These are phyloP conservation scores for Drosophila antonietae DNA, from an alignment of 2,888 invertebrate species.

Conservation along the genomic window DNA sequence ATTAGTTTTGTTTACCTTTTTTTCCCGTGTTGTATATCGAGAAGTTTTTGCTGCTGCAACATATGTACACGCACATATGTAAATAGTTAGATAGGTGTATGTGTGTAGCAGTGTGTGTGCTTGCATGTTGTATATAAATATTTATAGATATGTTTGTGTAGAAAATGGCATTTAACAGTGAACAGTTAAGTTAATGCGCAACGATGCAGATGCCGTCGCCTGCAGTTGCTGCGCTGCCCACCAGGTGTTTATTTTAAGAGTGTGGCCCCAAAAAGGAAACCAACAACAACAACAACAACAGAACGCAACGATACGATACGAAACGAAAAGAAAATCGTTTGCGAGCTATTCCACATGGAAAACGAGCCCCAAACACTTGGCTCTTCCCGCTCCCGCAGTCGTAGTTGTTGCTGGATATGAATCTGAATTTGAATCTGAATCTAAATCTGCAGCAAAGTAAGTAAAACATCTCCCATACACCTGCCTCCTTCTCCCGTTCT, in stretches of 20 bases:
- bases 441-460: slow-evolving; percentile 83
- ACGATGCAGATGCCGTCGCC: slow-evolving; percentile 53
- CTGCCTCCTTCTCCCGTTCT: not conserved
- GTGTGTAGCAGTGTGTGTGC: not conserved
- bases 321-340: slow-evolving; percentile 24
- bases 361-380: slow-evolving; percentile 50
- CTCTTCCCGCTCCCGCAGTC: slow-evolving; percentile 47
- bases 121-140: slow-evolving; percentile 7
- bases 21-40: slow-evolving; percentile 48
- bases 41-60: slow-evolving; percentile 44
- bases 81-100: slow-evolving; percentile 30
- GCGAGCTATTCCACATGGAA: slow-evolving; percentile 44
- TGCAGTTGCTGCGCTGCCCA: slow-evolving; percentile 50
- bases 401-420: slow-evolving; percentile 63
- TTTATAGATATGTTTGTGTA: slow-evolving; percentile 38
- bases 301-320: not conserved
- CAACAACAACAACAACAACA: slow-evolving; percentile 2
- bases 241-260: slow-evolving; percentile 56
- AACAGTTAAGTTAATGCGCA: slow-evolving; percentile 59
- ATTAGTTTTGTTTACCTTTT: slow-evolving; percentile 62
- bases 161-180: slow-evolving; percentile 55
- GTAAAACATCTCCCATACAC: slow-evolving; percentile 47
- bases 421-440: slow-evolving; percentile 73
- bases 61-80: slow-evolving; percentile 43
- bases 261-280: slow-evolving; percentile 21